These are phyloP conservation scores for Dryocosmus kuriphilus DNA, from an alignment of 2,888 invertebrate genomes.

Conservation along the genomic window DNA sequence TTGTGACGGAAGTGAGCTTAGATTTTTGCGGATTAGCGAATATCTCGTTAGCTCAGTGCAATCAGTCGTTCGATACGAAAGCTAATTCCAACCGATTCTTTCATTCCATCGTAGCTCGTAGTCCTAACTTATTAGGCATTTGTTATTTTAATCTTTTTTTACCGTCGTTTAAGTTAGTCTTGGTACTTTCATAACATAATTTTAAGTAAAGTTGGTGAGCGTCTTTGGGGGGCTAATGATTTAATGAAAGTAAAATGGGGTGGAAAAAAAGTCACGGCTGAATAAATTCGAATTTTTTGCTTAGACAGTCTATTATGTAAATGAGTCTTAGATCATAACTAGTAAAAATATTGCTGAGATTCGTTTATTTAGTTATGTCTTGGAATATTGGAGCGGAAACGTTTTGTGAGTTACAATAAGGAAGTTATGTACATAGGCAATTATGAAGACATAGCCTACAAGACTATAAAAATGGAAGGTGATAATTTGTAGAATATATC, in stretches of 20 bases:
- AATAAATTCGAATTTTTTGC: constrained; percentile 1
- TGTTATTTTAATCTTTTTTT: neutral
- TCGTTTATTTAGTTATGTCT: neutral
- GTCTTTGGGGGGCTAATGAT: neutral
- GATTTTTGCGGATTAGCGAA: constrained; percentile 18
- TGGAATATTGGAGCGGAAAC: neutral
- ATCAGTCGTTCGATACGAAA: constrained; percentile 26
- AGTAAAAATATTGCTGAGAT: neutral
- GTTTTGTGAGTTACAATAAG: neutral
- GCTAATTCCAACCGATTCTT: neutral
- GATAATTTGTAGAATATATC: constrained; percentile 28
- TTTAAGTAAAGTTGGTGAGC: constrained; percentile 5
- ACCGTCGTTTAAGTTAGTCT: neutral
- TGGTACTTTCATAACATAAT: constrained; percentile 16
- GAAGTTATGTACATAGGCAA: constrained; percentile 38
- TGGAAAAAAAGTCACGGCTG: neutral
- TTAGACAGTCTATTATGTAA: constrained; percentile 20
- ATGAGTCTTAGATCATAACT: constrained; percentile 11
- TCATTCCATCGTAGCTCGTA: neutral
- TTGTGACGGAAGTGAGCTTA: neutral
- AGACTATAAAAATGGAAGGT: constrained; percentile 28
- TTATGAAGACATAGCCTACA: constrained; percentile 40
- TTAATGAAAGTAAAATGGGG: neutral
- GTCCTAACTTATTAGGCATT: neutral
- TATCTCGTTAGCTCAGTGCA: constrained; percentile 19